These are phyloP conservation scores for Luffia ferchaultella DNA, from an alignment of 2,888 invertebrate species.

Conservation along the genomic window DNA sequence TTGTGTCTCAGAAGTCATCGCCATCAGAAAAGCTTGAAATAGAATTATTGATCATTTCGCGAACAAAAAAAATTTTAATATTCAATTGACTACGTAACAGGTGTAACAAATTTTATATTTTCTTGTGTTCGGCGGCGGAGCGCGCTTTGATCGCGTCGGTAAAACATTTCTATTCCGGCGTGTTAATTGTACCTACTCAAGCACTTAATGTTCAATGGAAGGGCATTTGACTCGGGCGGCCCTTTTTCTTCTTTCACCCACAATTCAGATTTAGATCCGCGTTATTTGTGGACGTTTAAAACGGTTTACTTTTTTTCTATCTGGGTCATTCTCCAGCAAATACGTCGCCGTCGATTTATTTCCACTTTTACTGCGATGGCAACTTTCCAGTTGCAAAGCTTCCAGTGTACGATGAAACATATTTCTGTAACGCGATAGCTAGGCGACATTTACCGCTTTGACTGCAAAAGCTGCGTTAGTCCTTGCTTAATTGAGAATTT, in stretches of 20 bases:
- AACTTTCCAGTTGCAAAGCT: constrained; percentile 53
- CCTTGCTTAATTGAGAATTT: no score
- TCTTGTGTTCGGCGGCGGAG: background rate
- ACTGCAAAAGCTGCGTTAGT: no score
- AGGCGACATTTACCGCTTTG: no score
- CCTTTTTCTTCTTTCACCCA: constrained; percentile 11
- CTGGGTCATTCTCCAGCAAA: constrained; percentile 47
- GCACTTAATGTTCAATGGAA: background rate
- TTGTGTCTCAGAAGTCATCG: no score
- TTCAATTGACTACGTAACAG: background rate
- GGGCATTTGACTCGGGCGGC: background rate
- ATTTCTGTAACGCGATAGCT: no score
- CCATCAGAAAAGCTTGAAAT: no score
- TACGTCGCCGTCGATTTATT: constrained; percentile 52
- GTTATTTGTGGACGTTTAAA: constrained; percentile 21
- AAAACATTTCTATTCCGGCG: background rate
- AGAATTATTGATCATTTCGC: no score
- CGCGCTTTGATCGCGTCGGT: background rate
- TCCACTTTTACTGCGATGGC: constrained; percentile 63
- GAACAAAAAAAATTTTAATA: no score
- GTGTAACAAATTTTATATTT: background rate
- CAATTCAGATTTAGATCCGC: constrained; percentile 21
- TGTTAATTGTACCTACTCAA: background rate
- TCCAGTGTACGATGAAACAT: constrained; percentile 46
- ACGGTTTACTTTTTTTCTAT: constrained; percentile 35